Base-by-base conservation (phyloP, 1,140 invertebrate genomes). In the Epicauta chinensis region DNA sequence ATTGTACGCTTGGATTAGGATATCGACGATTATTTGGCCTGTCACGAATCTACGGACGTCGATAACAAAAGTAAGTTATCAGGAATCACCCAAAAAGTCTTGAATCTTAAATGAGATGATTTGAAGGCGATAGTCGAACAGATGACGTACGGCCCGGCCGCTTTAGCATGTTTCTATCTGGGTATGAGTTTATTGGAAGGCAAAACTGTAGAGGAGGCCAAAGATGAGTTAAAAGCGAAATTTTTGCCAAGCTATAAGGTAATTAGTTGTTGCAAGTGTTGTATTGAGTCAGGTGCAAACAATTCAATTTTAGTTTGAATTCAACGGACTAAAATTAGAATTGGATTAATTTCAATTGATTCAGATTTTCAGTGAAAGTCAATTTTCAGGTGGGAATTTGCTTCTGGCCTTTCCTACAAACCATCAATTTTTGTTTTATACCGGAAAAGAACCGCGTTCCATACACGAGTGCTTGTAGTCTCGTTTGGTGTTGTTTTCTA, bases 401-500 rank as follows among this genome's bases (percentile, higher is more conserved):
- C 53, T 75, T 90, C 12, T 93, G 90, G 89, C 89, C 89, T 30
- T 62, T 86, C 43, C 66, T 91, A 23, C 89, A 91, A 71, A 87
- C 89, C 16, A 72, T 91, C 2, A 93, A 93, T 63, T 91, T 90
- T 61, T 77, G 81, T 9, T 71, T 87, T 29, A 76, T 93, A 44
- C 79, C 83, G 16, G 86, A 91, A 65, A 78, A 78, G 59, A 89
- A 93, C 71, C 77, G 89, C 54, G 86, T 92, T 10, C 77, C 85
- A n/a, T 89, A 89, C 64, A 87, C 90, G 15, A 89, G 87, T 64
- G 66, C 83, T 11, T 90, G 86, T 64, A 91, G 88, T 71, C 77
- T 92, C 41, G 68, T 89, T 51, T 93, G 89, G 89, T 89, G 87
- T 15, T 83, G 83, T 58, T 91, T 90, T 67, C 72, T 93, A 42